phyloP scores from a whole-genome alignment of 2,888 invertebrate species.

The Liodrosophila aerea region DNA sequence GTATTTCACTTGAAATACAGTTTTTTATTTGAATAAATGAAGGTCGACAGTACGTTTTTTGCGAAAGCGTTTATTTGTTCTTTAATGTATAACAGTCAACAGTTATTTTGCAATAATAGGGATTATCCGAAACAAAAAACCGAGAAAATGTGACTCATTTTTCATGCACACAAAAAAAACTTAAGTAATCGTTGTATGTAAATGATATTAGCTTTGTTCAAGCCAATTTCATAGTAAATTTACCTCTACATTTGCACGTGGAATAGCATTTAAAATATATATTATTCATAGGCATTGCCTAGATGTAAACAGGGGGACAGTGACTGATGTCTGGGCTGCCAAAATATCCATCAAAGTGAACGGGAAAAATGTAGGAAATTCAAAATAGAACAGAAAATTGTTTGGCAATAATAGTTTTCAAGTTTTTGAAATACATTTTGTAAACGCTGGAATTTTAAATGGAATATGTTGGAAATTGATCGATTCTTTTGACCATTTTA shows the following conservation, averaged over 20 bases:
- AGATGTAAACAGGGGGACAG: background rate
- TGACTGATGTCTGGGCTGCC: slow-evolving; percentile 6
- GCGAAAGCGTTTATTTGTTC: slow-evolving; percentile 51
- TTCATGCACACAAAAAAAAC: slow-evolving; percentile 6
- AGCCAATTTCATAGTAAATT: slow-evolving; percentile 22
- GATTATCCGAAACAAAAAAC: slow-evolving; percentile 25
- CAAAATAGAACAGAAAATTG: background rate
- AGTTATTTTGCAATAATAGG: slow-evolving; percentile 33
- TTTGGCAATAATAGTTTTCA: no score
- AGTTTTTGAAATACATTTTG: no score
- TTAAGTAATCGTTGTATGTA: background rate
- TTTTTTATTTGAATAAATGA: slow-evolving; percentile 23
- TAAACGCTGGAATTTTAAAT: no score
- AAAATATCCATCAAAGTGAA: slow-evolving; percentile 11
- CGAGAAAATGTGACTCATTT: slow-evolving; percentile 27
- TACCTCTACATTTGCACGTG: slow-evolving; percentile 17
- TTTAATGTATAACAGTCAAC: slow-evolving; percentile 44
- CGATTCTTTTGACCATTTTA: no score
- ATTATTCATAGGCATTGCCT: slow-evolving; percentile 19
- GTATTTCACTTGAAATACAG: slow-evolving; percentile 52
- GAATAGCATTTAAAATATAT: slow-evolving; percentile 11
- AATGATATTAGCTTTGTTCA: slow-evolving; percentile 14
- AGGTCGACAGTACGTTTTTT: slow-evolving; percentile 50
- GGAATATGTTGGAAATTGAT: no score
- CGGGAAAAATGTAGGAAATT: background rate